These are phyloP conservation scores for Brachypodius melanocephalos DNA, from an alignment of 2,113 vertebrate species.

Conservation along the genomic window DNA sequence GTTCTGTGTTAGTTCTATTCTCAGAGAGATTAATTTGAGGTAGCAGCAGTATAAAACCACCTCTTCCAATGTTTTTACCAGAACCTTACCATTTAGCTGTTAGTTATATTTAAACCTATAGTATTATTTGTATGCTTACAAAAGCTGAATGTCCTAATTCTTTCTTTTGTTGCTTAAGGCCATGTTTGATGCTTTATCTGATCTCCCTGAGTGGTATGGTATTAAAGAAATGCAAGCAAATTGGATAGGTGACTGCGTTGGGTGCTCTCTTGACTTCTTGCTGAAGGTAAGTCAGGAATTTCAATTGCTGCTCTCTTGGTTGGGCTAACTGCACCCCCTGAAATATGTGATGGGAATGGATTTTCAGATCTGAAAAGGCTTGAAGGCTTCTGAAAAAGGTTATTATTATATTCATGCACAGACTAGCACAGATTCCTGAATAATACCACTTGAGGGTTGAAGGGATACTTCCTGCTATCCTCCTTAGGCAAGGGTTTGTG, in stretches of 20 bases:
- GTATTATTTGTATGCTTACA: not conserved
- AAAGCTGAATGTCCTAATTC: not conserved
- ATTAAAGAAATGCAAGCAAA: conserved; percentile 97
- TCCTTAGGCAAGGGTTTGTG: not conserved
- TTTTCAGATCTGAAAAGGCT: not conserved
- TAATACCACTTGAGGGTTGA: not conserved
- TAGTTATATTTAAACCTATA: not conserved
- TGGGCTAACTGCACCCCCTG: not conserved
- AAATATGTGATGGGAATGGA: not conserved
- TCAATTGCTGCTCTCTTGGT: not conserved
- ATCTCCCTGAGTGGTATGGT: conserved; percentile 95
- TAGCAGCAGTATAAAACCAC: not conserved
- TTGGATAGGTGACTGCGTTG: conserved; percentile 93
- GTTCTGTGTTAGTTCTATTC: rapidly evolving
- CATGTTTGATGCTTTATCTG: conserved; percentile 83
- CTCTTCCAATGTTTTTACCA: not conserved
- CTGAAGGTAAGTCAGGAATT: conserved; percentile 81
- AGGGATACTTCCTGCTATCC: not conserved
- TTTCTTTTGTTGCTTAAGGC: conserved; percentile 72
- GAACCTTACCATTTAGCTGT: not conserved
- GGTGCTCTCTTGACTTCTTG: conserved; percentile 88
- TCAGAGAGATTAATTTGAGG: not conserved
- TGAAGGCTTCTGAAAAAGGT: not conserved
- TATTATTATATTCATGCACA: not conserved
- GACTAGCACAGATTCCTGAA: not conserved